Base-by-base conservation (phyloP, 2,797 vertebrate species). In the Apodemus agrarius region DNA sequence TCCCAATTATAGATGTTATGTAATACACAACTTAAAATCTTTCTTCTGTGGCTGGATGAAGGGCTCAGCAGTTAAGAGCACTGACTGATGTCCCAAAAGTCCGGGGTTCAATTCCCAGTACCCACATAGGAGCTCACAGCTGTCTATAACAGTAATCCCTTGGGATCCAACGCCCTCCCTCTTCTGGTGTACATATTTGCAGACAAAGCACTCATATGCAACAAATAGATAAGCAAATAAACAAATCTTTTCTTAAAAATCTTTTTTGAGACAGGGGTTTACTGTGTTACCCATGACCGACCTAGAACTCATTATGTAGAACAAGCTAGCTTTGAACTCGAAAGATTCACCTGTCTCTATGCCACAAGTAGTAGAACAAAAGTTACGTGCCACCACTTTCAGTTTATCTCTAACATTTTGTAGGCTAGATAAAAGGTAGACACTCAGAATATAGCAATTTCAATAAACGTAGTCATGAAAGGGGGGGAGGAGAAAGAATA, bases 401-500 rank as follows among this genome's bases (percentile, higher is more conserved):
- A 1, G 19, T 19, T 49, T 14, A 31, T 49, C 31, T 67, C 49
- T 31, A n/a, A 22, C 31, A 37, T 75, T 37, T 40, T 88, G 52
- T 14, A 11, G 74, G 24, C 46, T 29, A 76, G 24, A 88, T 74
- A 89, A 81, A 37, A 65, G 75, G 26, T 43, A 81, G 37, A 93
- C 80, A 76, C 59, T 86, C 2, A 85, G 49, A n/a, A 85, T 76
- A 69, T 12, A 95, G 59, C 21, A 89, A 94, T 95, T n/a, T 91
- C 76, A 80, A 0, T 52, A 59, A 84, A 13, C 21, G 6, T n/a
- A 76, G 90, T 37, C 34, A 69, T 24, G 43, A 85, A 43, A 86
- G 49, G 52, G 46, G 5, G 43, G 43, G 78, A 29, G 14, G 24
- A 59, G 5, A 84, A 14, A 80, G 5, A 81, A 14, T 26, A 57